Conservation (phyloP, 2,113 vertebrate species). For the Capreolus pygargus region DNA sequence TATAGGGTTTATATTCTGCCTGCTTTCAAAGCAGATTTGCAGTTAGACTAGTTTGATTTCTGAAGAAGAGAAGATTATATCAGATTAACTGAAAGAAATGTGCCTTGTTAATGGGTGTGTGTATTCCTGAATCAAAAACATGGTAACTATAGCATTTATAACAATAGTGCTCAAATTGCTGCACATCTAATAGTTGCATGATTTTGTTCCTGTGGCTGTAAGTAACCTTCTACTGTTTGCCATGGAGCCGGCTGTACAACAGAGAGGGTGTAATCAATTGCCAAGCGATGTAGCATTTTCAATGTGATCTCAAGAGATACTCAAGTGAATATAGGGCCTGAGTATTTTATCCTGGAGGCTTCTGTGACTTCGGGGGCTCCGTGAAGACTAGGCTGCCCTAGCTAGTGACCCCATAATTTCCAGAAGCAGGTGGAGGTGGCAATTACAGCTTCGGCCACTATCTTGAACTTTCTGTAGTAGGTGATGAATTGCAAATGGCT, state of each 20-base stretch:
- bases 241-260: accelerated
- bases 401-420: conserved; percentile 89
- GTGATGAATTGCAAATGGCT: conserved; percentile 95
- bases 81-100: neutral
- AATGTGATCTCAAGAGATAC: neutral
- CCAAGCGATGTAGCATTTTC: neutral
- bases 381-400: conserved; percentile 79
- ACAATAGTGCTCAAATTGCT: neutral
- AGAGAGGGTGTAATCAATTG: neutral
- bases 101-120: neutral
- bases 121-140: neutral
- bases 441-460: conserved; percentile 88
- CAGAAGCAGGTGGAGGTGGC: conserved; percentile 89
- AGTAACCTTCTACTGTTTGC: neutral
- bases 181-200: neutral
- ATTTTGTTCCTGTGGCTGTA: neutral
- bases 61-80: neutral
- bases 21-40: neutral
- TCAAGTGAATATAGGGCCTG: neutral
- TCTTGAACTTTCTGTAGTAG: conserved; percentile 86
- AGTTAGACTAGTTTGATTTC: neutral
- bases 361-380: conserved; percentile 63
- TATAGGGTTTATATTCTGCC: neutral
- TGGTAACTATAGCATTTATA: neutral
- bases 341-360: neutral